Percentiles rank a stretch among this genome's conserved stretches.
These are phyloP conservation scores for Cepphus grylle DNA, from an alignment of 2,113 vertebrate species.

Conservation along the genomic window DNA sequence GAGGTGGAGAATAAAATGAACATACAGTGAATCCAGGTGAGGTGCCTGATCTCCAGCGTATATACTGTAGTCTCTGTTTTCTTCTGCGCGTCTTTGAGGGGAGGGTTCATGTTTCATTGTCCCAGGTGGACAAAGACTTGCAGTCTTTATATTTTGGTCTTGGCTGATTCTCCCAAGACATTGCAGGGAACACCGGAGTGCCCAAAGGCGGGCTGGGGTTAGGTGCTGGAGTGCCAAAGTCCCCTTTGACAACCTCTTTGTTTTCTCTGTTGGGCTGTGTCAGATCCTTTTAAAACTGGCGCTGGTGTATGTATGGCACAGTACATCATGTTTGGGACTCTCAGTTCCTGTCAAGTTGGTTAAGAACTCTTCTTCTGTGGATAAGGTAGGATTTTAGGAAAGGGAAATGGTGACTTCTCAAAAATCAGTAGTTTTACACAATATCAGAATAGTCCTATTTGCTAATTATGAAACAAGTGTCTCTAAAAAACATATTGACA, in stretches of 20 bases:
- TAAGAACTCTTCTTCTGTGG: background rate
- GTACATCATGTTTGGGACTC: background rate
- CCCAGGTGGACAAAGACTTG: background rate
- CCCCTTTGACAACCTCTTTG: background rate
- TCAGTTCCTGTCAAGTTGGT: background rate
- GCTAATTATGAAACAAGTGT: background rate
- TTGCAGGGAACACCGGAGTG: background rate
- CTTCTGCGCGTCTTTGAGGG: background rate
- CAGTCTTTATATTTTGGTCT: rapidly evolving
- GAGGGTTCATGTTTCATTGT: background rate
- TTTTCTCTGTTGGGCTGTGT: background rate
- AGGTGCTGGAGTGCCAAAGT: background rate
- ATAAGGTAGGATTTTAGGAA: background rate
- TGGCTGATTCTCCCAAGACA: background rate
- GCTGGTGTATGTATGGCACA: rapidly evolving
- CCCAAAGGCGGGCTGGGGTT: background rate
- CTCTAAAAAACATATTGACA: background rate
- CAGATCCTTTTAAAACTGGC: background rate
- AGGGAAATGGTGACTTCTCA: background rate
- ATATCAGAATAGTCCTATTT: background rate
- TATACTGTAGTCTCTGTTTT: background rate
- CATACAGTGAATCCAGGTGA: background rate
- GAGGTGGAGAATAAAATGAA: background rate
- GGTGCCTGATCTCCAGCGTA: background rate
- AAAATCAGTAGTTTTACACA: background rate